phyloP scores from a whole-genome alignment of 2,888 invertebrate genomes.

The Microchrysa polita region DNA sequence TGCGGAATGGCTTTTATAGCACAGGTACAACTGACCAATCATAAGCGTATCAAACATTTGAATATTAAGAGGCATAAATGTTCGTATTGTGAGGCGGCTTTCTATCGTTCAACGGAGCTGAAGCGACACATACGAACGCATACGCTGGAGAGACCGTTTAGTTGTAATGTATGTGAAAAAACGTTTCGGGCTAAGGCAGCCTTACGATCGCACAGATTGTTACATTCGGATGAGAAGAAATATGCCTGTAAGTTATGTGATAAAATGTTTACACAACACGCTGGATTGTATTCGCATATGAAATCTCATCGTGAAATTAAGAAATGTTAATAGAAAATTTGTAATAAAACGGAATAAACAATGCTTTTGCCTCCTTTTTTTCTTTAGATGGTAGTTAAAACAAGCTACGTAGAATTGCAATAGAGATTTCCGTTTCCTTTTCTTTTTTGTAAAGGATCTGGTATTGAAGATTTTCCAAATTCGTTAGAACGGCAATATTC shows the following conservation, averaged over 20 bases:
- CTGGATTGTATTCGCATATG: slow-evolving; percentile 62
- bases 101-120: slow-evolving; percentile 57
- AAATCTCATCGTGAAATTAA: slow-evolving; percentile 55
- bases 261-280: slow-evolving; percentile 58
- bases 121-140: slow-evolving; percentile 59
- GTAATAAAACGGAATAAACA: no score
- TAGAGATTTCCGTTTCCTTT: no score
- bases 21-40: no score
- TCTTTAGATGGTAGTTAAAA: no score
- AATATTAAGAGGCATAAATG: slow-evolving; percentile 59
- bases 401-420: no score
- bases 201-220: slow-evolving; percentile 58
- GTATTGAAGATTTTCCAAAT: no score
- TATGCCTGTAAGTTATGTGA: slow-evolving; percentile 60
- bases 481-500: no score
- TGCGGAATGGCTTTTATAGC: slow-evolving; percentile 3
- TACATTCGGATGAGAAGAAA: slow-evolving; percentile 57
- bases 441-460: no score
- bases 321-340: no score
- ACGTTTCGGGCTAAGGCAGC: slow-evolving; percentile 58
- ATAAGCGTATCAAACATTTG: slow-evolving; percentile 54
- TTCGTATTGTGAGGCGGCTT: slow-evolving; percentile 55
- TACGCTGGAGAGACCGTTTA: slow-evolving; percentile 55
- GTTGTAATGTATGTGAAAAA: slow-evolving; percentile 55
- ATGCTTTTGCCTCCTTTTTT: no score